These are phyloP conservation scores for Platyscapa corneri DNA, from an alignment of 1,140 invertebrate species.

Conservation along the genomic window DNA sequence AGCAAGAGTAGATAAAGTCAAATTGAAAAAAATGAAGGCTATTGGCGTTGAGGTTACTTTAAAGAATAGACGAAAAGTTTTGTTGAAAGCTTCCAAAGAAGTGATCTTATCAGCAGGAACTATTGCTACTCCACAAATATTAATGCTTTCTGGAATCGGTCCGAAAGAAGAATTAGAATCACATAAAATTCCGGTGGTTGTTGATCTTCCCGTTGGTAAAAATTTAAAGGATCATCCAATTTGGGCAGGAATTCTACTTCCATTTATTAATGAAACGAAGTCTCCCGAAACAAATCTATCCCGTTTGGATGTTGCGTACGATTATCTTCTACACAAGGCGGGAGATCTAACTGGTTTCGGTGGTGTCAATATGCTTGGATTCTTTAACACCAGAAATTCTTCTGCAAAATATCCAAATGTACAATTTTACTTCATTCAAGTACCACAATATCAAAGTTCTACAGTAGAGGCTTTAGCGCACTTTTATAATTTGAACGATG, in stretches of 20 bases:
- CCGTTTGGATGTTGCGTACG: slow-evolving; percentile 57
- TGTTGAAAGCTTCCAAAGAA: slow-evolving; percentile 76
- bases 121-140: slow-evolving; percentile 77
- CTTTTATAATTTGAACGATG: slow-evolving; percentile 54
- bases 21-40: slow-evolving; percentile 71
- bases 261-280: slow-evolving; percentile 63
- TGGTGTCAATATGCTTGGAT: slow-evolving; percentile 57
- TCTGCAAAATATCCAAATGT: slow-evolving; percentile 64
- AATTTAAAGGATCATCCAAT: slow-evolving; percentile 81
- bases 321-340: slow-evolving; percentile 60
- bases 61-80: slow-evolving; percentile 64
- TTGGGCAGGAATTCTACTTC: slow-evolving; percentile 63
- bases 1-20: slow-evolving; percentile 76
- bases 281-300: slow-evolving; percentile 69
- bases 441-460: slow-evolving; percentile 50
- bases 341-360: slow-evolving; percentile 55
- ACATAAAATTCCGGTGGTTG: slow-evolving; percentile 74
- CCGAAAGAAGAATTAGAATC: slow-evolving; percentile 79
- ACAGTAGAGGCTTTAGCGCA: slow-evolving; percentile 19
- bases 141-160: slow-evolving; percentile 85
- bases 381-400: slow-evolving; percentile 61
- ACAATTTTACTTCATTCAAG: slow-evolving; percentile 57
- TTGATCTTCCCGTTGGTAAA: slow-evolving; percentile 78
- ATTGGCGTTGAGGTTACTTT: slow-evolving; percentile 72
- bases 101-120: slow-evolving; percentile 79